Evolutionary conservation across 2,888 invertebrate genomes (phyloP), one percentile per base, ranked within the genome.

Genomic region (Halictus ligatus): DNA sequence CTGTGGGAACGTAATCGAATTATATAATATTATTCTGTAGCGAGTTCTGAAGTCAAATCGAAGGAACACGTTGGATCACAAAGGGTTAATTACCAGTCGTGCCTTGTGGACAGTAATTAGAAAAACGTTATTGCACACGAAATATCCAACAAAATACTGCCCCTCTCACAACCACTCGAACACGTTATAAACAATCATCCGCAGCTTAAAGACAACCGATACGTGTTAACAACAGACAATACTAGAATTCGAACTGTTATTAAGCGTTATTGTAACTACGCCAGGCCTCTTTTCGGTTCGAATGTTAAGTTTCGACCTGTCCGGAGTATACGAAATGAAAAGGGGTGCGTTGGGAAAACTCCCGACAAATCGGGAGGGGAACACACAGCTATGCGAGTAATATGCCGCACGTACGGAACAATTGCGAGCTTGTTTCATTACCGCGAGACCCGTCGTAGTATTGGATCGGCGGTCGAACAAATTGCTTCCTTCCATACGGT

Each of bases 401-500:
- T 48, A 67, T 73, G 71, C 25, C 29, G 74, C 67, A 54, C 76
- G 71, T 77, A 76, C 67, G 73, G 75, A 83, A 83, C 78, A 83
- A 86, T 88, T 80, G 54, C 60, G 21, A 35, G 40, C 10, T 80
- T 78, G 81, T 87, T 87, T 82, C 76, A 80, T 90, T 85, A 85
- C 74, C 84, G 77, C 75, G 48, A 35, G n/a, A 48, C 46, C 2
- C 54, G 54, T 35, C 29, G 78, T 67, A 73, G 84, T 87, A 84
- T 90, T 84, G 90, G 84, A 89, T 74, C 78, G 88, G 79, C 75
- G 75, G 71, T 69, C 84, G 81, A 88, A 88, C 90, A 85, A 90
- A 90, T 89, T 90, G 88, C 90, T 89, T 89, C 85, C 90, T 86
- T 81, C 86, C 84, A 80, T 85, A 83, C 84, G 87, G 81, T 90